These are phyloP conservation scores for Marronus borbonicus DNA, from an alignment of 2,888 invertebrate genomes.

Conservation along the genomic window DNA sequence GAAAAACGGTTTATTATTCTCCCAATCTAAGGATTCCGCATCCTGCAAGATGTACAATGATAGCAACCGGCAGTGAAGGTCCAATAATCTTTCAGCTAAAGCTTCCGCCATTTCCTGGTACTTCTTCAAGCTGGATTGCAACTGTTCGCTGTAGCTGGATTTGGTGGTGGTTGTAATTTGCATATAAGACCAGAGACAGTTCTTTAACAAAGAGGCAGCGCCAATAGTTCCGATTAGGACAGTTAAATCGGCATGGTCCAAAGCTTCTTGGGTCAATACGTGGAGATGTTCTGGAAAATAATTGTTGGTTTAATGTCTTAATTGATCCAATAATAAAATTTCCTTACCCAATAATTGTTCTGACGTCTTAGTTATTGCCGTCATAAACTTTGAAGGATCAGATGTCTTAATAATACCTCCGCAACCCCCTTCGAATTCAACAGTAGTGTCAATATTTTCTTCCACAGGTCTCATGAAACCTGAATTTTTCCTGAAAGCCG, in stretches of 20 bases:
- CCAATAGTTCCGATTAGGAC: conserved; percentile 87
- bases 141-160: conserved; percentile 57
- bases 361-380: conserved; percentile 80
- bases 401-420: conserved; percentile 81
- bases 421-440: conserved; percentile 67
- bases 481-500: conserved; percentile 81
- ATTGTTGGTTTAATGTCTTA: neutral
- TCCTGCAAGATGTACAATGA: conserved; percentile 88
- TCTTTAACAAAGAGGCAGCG: conserved; percentile 84
- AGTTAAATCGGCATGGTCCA: conserved; percentile 88
- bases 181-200: conserved; percentile 84
- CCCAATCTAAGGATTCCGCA: conserved; percentile 84
- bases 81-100: conserved; percentile 85
- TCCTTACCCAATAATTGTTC: conserved; percentile 78
- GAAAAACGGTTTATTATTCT: conserved; percentile 77
- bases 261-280: conserved; percentile 84
- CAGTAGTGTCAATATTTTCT: conserved; percentile 69
- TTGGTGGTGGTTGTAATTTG: conserved; percentile 71
- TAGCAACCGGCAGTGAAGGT: conserved; percentile 84
- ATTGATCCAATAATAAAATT: neutral
- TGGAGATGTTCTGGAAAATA: conserved; percentile 80
- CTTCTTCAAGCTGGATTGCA: conserved; percentile 78
- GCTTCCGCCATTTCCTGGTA: conserved; percentile 90
- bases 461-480: conserved; percentile 68
- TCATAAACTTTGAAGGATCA: conserved; percentile 84